A percentile compares a stretch with the other conserved stretches of the same genome.
phyloP scores from a whole-genome alignment of 2,888 invertebrate species.

The Aleiodes testaceus region DNA sequence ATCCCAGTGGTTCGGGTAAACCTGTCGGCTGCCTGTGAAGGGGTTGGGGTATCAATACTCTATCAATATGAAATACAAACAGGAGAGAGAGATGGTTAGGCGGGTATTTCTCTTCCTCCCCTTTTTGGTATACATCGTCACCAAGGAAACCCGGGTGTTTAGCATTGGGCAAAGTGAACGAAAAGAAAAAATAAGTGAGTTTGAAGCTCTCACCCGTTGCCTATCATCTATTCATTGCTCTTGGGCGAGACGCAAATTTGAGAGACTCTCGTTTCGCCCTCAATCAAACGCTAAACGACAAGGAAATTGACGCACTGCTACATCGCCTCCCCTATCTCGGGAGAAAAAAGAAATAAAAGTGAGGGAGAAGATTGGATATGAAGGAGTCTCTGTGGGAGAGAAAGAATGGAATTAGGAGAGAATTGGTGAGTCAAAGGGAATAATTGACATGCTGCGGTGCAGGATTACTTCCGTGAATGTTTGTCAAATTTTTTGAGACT shows the following conservation, averaged over 20 bases:
- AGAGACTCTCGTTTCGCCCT: conserved; percentile 51
- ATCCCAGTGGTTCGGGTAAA: conserved; percentile 42
- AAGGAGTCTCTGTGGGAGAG: not conserved
- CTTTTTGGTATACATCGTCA: conserved; percentile 60
- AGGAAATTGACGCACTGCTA: conserved; percentile 64
- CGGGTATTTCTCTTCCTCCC: conserved; percentile 45
- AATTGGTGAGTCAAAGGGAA: conserved; percentile 13
- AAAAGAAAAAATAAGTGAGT: not conserved
- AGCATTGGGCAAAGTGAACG: not conserved
- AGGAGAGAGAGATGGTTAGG: conserved; percentile 53
- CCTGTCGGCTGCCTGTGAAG: conserved; percentile 38
- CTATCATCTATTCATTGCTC: conserved; percentile 19
- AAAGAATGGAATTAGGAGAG: not conserved
- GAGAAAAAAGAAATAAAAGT: conserved; percentile 1
- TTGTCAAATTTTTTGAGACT: not conserved
- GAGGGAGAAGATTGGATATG: not conserved
- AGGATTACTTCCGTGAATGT: conserved; percentile 5
- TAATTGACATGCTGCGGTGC: conserved; percentile 2
- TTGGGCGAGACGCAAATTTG: conserved; percentile 44
- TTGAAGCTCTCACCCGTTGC: conserved; percentile 34
- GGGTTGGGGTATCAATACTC: conserved; percentile 68
- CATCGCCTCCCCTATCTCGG: conserved; percentile 36
- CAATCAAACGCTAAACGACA: conserved; percentile 64
- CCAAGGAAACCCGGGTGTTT: conserved; percentile 67
- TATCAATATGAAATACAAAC: conserved; percentile 73